Evolutionary conservation across 2,797 vertebrate species (phyloP), one percentile per base, ranked within the genome.

Genomic region (Urocyon cinereoargenteus): DNA sequence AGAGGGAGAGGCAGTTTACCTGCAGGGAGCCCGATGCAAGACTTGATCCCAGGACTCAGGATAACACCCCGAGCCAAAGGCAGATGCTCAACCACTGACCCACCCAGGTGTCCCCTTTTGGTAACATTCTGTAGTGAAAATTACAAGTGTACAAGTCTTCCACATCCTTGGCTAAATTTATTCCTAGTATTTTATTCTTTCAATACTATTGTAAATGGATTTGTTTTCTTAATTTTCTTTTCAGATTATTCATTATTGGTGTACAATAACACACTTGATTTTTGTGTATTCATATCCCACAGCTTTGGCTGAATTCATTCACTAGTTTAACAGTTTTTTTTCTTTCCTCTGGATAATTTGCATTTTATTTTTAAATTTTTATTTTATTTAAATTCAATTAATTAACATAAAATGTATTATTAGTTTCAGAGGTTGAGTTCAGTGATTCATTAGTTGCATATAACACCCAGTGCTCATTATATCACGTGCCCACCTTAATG

Each of bases 141-240:
- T 83, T 82, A n/a, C 22, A 91, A 34, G 51, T 51, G 31, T 61
- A 59, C 24, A 72, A 34, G 31, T 72, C 31, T 34, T 91, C n/a
- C 12, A 83, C 40, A 31, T 91, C 28, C 7, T 88, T 75, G 18
- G 16, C 34, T 59, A 49, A 59, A 12, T 82, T 73, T 83, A 72
- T 83, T 73, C 55, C 28, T 31, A 51, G 4, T 59, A 51, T 91
- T 70, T 91, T 70, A 55, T 66, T 79, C 59, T 90, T 90, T 22
- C 40, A 24, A 66, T 57, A 64, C 34, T 24, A 79, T 31, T 81
- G 13, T 81, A 90, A 68, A 53, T 81, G 19, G 61, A 53, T 57
- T 90, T 31, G 34, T 55, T 79, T 90, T 90, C 75, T 91, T 70
- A 91, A 91, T 59, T 91, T 70, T 51, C 88, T 90, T 82, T 78